Evolutionary conservation across 1,140 invertebrate species (phyloP), one percentile per base, ranked within the genome.

Genomic region (Hormaphis cornu): DNA sequence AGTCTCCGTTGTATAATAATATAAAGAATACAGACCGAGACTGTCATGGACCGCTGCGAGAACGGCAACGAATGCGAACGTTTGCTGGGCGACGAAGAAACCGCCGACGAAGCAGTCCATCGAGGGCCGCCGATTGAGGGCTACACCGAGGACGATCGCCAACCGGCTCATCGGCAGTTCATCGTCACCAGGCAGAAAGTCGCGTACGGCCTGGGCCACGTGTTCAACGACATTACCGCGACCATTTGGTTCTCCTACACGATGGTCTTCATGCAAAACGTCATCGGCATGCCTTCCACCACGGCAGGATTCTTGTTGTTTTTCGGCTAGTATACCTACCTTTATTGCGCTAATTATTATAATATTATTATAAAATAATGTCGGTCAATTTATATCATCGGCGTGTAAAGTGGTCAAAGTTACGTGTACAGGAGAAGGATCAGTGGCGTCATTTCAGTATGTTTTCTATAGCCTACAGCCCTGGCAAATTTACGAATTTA

Each of bases 191-290:
- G 18, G 30, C 83, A 85, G 63, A 84, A 84, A 75, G 69, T 87
- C 2, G 80, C 86, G 1, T 94, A 85, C 75, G 87, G 89, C 26
- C 78, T 93, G 48, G 93, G 93, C 1, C 93, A 96, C 77, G 83
- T 95, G 48, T 87, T 91, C 75, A 96, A 96, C 80, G 93, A 96
- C 78, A 81, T 96, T 1, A 89, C 89, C 74, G 90, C 91, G 0
- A 87, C 89, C 1, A 91, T 95, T 86, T 95, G 93, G 93, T 96
- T 96, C 78, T 91, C 89, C 0, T 97, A 95, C 77, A 86, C 92
- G 50, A 82, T 96, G 72, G 84, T 95, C 70, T 95, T 89, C 78
- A 83, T 93, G 18, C 89, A 94, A 80, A 84, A 89, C 71, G 88
- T 94, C 8, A 78, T 85, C 22, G 76, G 84, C 50, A 85, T 95